Conservation (phyloP, 2,797 vertebrate species). For the Rhodeus uyekii region DNA sequence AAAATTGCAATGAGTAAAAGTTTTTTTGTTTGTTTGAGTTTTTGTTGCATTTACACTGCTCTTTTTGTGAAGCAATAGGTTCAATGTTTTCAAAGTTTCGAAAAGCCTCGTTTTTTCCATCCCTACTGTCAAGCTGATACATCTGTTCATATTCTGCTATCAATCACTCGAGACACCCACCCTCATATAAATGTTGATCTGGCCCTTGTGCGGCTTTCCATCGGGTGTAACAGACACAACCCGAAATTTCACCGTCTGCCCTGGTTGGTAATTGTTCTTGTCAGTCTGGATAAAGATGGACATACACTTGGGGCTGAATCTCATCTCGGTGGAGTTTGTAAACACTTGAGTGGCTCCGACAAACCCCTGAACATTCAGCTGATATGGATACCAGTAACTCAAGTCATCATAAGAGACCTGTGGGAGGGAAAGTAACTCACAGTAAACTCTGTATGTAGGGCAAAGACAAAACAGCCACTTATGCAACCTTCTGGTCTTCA, state of each 20-base stretch:
- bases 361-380: conserved; percentile 68
- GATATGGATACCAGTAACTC: conserved; percentile 24
- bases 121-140: not conserved
- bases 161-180: conserved; percentile 55
- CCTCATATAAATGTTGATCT: conserved; percentile 64
- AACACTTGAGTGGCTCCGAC: conserved; percentile 57
- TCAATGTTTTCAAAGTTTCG: too few species aligned
- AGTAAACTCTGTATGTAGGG: not conserved
- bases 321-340: conserved; percentile 57
- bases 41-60: not conserved
- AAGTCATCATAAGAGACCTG: conserved; percentile 55
- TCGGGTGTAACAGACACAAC: conserved; percentile 62
- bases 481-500: not conserved
- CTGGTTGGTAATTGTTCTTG: conserved; percentile 69
- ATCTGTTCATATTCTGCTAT: not conserved
- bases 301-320: conserved; percentile 43
- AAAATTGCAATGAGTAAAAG: too few species aligned
- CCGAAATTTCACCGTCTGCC: conserved; percentile 72
- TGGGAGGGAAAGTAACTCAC: not conserved
- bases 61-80: not conserved
- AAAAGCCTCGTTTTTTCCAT: too few species aligned
- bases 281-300: conserved; percentile 76
- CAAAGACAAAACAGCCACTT: not conserved
- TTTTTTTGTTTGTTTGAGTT: not conserved
- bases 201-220: conserved; percentile 58